phyloP scores from a whole-genome alignment of 2,888 invertebrate species.

The Bruchidius siliquastri region DNA sequence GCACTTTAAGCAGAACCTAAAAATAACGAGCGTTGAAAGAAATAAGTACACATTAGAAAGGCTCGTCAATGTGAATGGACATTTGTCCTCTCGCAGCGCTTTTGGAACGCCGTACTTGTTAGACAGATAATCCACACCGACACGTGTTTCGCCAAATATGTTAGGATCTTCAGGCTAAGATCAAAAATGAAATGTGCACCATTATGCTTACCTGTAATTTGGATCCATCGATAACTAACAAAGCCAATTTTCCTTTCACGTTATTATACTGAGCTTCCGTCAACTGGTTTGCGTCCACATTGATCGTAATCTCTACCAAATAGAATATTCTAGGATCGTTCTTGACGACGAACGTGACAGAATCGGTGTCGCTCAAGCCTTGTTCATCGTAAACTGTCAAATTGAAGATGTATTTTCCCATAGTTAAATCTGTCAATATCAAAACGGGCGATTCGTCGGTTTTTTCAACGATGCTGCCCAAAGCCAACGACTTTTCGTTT shows the following conservation, averaged over 20 bases:
- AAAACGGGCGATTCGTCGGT: constrained; percentile 75
- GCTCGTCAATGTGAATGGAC: no score
- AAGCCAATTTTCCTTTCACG: constrained; percentile 72
- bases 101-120: no score
- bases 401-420: constrained; percentile 84
- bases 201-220: constrained; percentile 48
- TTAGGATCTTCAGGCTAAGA: no score
- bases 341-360: constrained; percentile 79
- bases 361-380: constrained; percentile 76
- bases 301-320: constrained; percentile 76
- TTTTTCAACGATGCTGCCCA: constrained; percentile 68
- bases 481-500: constrained; percentile 71
- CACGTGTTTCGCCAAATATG: no score
- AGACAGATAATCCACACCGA: no score
- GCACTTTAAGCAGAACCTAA: no score
- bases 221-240: constrained; percentile 71
- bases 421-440: constrained; percentile 75
- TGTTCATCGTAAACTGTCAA: constrained; percentile 88
- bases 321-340: constrained; percentile 69
- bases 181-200: neutral
- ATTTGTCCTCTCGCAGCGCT: no score
- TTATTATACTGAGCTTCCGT: constrained; percentile 70
- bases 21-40: no score
- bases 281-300: constrained; percentile 65
- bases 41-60: no score